These are phyloP conservation scores for Nyctereutes procyonoides DNA, from an alignment of 2,113 vertebrate genomes.

Conservation along the genomic window DNA sequence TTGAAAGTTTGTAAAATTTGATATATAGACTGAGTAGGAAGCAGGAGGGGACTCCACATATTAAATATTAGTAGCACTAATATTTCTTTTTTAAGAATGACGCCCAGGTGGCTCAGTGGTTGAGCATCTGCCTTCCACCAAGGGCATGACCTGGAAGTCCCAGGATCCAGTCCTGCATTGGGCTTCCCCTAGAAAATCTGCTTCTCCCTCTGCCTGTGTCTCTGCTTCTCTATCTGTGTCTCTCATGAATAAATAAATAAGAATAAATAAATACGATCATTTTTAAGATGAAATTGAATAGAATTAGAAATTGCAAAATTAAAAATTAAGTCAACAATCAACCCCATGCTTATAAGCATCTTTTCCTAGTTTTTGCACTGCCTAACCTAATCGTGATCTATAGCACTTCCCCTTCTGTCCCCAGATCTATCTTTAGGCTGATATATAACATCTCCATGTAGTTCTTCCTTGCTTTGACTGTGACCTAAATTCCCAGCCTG, in stretches of 20 bases:
- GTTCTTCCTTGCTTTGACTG: background rate
- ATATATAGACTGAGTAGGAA: background rate
- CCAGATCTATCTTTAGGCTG: background rate
- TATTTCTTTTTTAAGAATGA: background rate
- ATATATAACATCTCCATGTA: background rate
- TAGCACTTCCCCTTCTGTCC: fast-evolving
- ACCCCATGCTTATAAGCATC: background rate
- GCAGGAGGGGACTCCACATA: background rate
- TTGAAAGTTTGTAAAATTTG: background rate
- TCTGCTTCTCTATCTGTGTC: too few species aligned
- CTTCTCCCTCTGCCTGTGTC: too few species aligned
- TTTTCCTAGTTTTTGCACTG: background rate
- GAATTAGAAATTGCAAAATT: background rate
- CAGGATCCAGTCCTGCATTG: too few species aligned
- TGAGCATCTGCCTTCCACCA: too few species aligned
- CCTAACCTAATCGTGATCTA: background rate
- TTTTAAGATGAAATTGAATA: background rate
- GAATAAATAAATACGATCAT: too few species aligned
- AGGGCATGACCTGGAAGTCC: too few species aligned
- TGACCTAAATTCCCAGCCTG: background rate
- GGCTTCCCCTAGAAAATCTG: too few species aligned
- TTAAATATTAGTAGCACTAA: background rate
- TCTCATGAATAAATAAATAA: too few species aligned
- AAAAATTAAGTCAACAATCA: background rate
- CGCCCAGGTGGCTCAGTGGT: too few species aligned